A percentile compares a stretch with the other conserved stretches of the same genome.
Evolutionary conservation across 92 coral and sea anemone species (phyloP).

Genomic region (Diadumene lineata): DNA sequence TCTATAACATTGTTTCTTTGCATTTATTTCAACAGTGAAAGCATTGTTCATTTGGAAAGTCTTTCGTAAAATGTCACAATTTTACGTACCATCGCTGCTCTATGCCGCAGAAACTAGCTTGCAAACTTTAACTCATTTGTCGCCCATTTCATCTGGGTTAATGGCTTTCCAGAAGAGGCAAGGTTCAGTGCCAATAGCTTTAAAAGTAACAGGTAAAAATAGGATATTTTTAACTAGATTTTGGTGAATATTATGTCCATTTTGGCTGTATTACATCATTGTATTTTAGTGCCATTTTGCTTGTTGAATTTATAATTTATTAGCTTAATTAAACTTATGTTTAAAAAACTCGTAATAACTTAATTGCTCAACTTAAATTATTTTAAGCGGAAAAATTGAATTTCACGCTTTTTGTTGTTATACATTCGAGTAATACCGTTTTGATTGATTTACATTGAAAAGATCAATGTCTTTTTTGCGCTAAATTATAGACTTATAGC

Average conservation of each 20-base stretch:
- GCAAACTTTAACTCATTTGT: constrained; percentile 38
- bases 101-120: constrained; percentile 12
- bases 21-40: not conserved
- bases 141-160: constrained; percentile 63
- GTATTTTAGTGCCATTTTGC: not conserved
- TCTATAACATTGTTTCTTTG: not conserved
- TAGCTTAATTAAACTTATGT: not conserved
- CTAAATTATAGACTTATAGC: too few relatives aligned
- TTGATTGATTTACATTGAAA: too few relatives aligned
- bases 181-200: constrained; percentile 63
- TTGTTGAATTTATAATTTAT: not conserved
- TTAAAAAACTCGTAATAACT: too few relatives aligned
- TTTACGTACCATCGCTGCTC: constrained; percentile 56
- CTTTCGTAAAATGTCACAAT: constrained; percentile 35
- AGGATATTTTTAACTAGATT: not conserved
- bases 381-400: too few relatives aligned
- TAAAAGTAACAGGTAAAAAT: constrained; percentile 65
- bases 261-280: not conserved
- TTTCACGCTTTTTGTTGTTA: too few relatives aligned
- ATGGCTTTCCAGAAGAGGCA: constrained; percentile 74
- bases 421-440: too few relatives aligned
- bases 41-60: not conserved
- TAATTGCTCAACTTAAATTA: too few relatives aligned
- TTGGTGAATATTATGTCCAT: too few relatives aligned
- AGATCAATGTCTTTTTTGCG: too few relatives aligned